These are phyloP conservation scores for Cynoglossus semilaevis DNA, from an alignment of 2,113 vertebrate genomes.

Conservation along the genomic window DNA sequence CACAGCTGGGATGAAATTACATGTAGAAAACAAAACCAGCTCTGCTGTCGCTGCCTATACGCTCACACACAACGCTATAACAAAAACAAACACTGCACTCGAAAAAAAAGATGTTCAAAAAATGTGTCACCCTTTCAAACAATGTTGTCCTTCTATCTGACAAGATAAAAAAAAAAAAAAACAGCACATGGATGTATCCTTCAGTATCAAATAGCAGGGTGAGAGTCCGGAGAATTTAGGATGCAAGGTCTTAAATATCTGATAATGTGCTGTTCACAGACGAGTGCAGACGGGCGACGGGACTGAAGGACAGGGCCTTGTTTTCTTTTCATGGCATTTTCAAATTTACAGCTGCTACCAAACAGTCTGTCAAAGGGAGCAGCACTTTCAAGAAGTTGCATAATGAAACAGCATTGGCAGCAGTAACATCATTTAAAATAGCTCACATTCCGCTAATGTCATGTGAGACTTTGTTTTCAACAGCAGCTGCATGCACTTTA, in stretches of 20 bases:
- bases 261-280: conserved; percentile 17
- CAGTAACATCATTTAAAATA: too few species aligned
- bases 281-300: conserved; percentile 11
- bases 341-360: conserved; percentile 39
- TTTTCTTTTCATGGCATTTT: conserved; percentile 4
- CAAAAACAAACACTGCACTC: too few species aligned
- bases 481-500: too few species aligned
- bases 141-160: too few species aligned
- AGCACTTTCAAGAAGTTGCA: background rate
- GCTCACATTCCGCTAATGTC: too few species aligned
- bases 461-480: too few species aligned
- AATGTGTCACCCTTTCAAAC: too few species aligned
- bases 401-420: background rate
- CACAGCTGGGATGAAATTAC: too few species aligned
- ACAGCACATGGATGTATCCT: conserved; percentile 31
- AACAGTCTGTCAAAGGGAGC: conserved; percentile 15
- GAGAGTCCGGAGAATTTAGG: conserved; percentile 46
- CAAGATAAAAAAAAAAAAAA: conserved; percentile 12
- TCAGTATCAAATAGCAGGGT: conserved; percentile 43
- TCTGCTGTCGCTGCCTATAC: too few species aligned
- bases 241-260: conserved; percentile 36
- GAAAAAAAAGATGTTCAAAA: too few species aligned
- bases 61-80: too few species aligned
- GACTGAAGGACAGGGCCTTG: conserved; percentile 39
- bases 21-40: too few species aligned